These are phyloP conservation scores for Tenthredo distinguenda DNA, from an alignment of 2,888 invertebrate species.

Conservation along the genomic window DNA sequence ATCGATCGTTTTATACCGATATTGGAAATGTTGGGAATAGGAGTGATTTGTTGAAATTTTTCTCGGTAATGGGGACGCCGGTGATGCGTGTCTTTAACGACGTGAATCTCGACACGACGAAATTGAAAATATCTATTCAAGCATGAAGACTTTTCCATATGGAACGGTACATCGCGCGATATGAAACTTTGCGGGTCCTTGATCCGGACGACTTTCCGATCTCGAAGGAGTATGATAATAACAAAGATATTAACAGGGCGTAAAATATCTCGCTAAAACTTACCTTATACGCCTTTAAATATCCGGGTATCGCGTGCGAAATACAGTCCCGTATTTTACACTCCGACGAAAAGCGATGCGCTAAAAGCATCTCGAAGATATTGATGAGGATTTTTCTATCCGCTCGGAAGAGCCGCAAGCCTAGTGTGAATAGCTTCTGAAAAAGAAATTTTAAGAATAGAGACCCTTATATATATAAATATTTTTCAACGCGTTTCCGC, in stretches of 20 bases:
- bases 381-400: constrained; percentile 40
- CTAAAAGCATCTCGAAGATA: constrained; percentile 36
- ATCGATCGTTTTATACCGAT: constrained; percentile 6
- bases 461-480: neutral
- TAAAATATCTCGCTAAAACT: neutral
- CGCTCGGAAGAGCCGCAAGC: constrained; percentile 7
- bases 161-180: neutral
- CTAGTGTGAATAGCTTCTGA: neutral
- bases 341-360: neutral
- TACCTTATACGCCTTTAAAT: neutral
- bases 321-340: neutral
- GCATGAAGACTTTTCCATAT: constrained; percentile 35
- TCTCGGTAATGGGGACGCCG: neutral
- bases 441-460: constrained; percentile 34
- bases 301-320: neutral
- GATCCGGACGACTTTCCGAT: neutral
- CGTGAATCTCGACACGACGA: constrained; percentile 11
- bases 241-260: neutral
- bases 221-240: neutral
- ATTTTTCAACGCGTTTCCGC: neutral
- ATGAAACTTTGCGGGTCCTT: neutral
- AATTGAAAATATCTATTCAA: constrained; percentile 38
- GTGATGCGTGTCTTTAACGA: constrained; percentile 25
- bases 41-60: constrained; percentile 32
- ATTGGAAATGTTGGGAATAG: neutral